Evolutionary conservation across 2,888 invertebrate genomes (phyloP).

Genomic region (Agrotis clavis): DNA sequence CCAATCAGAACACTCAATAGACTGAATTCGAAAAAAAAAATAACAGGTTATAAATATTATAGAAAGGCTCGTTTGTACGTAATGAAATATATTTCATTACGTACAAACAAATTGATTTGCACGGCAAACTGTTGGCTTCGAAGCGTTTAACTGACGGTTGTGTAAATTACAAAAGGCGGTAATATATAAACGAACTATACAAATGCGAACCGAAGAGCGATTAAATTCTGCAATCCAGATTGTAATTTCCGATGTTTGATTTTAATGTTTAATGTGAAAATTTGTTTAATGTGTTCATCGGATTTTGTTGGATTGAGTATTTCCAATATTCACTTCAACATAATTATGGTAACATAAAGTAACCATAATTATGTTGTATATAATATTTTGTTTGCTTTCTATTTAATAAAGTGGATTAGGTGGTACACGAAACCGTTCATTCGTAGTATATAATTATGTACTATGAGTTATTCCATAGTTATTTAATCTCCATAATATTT

Average conservation of each 20-base stretch:
- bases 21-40: too few species aligned
- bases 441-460: too few species aligned
- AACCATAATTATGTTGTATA: too few species aligned
- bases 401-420: too few species aligned
- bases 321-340: neutral
- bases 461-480: too few species aligned
- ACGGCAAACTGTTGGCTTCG: conserved; percentile 66
- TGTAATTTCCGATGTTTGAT: conserved; percentile 55
- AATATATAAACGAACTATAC: conserved; percentile 64
- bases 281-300: neutral
- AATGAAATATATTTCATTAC: conserved; percentile 37
- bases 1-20: too few species aligned
- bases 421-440: too few species aligned
- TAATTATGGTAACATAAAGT: too few species aligned
- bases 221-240: conserved; percentile 61
- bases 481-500: too few species aligned
- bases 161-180: conserved; percentile 72
- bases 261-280: neutral
- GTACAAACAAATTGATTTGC: conserved; percentile 75
- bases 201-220: conserved; percentile 56
- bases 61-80: conserved; percentile 42
- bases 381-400: too few species aligned
- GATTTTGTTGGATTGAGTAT: neutral
- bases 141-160: conserved; percentile 74
- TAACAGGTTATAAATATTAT: neutral